These are phyloP conservation scores for Styela plicata DNA, from an alignment of 23 tunicate genomes.

Conservation along the genomic window DNA sequence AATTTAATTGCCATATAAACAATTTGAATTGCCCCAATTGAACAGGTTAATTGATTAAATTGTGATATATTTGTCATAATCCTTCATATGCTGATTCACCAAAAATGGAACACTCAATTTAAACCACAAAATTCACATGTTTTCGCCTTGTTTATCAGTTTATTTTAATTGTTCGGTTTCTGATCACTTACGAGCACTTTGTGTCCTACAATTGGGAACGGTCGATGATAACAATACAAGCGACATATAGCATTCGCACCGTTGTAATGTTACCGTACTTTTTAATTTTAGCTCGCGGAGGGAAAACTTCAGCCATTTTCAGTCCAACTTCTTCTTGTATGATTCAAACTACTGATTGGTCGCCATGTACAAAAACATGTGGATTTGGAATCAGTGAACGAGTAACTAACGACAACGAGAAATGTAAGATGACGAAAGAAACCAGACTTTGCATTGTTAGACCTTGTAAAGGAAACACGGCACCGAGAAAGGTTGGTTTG, in stretches of 20 bases:
- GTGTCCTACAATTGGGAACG: too few relatives aligned
- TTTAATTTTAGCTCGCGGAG: not conserved
- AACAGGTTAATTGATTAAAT: not conserved
- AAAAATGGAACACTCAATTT: too few relatives aligned
- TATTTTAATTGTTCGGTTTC: too few relatives aligned
- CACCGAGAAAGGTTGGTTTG: slow-evolving; percentile 30
- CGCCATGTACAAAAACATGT: slow-evolving; percentile 87
- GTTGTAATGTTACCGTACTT: not conserved
- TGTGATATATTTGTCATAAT: too few relatives aligned
- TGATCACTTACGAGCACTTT: too few relatives aligned
- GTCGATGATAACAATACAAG: too few relatives aligned
- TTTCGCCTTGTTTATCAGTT: too few relatives aligned
- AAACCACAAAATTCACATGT: too few relatives aligned
- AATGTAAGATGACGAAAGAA: slow-evolving; percentile 64
- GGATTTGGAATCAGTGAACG: slow-evolving; percentile 87
- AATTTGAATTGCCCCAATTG: not conserved
- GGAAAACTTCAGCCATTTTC: slow-evolving; percentile 34
- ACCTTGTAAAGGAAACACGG: slow-evolving; percentile 37
- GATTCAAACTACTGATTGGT: slow-evolving; percentile 91
- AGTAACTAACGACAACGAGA: slow-evolving; percentile 74
- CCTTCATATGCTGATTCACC: too few relatives aligned
- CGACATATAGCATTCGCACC: too few relatives aligned
- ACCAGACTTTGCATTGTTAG: slow-evolving; percentile 71
- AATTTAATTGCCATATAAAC: not conserved
- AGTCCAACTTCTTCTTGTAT: slow-evolving; percentile 40